These are phyloP conservation scores for Pagetopsis macropterus DNA, from an alignment of 2,797 vertebrate genomes.

Conservation along the genomic window DNA sequence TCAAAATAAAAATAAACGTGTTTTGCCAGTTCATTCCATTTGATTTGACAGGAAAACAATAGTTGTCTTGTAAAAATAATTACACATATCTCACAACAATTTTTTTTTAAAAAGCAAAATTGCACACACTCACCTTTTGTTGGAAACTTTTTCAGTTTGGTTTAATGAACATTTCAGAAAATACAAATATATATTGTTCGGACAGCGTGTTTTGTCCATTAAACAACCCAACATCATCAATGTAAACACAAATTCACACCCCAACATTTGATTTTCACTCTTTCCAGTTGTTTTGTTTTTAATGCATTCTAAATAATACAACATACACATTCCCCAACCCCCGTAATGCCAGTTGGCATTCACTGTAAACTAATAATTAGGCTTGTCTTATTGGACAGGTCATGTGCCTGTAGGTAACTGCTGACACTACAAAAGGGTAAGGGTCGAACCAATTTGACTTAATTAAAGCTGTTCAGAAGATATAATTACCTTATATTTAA, in stretches of 20 bases:
- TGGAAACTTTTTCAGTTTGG: constrained; percentile 59
- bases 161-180: constrained; percentile 74
- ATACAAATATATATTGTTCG: constrained; percentile 64
- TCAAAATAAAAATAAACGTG: not conserved
- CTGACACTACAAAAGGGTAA: constrained; percentile 20
- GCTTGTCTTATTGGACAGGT: constrained; percentile 26
- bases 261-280: constrained; percentile 29
- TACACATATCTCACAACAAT: not conserved
- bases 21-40: not conserved
- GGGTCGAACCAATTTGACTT: constrained; percentile 15
- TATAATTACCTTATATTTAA: constrained; percentile 33
- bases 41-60: not conserved
- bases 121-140: constrained; percentile 25
- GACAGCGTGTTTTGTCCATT: constrained; percentile 35
- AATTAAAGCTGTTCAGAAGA: constrained; percentile 32
- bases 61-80: not conserved
- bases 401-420: constrained; percentile 19
- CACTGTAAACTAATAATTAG: constrained; percentile 47
- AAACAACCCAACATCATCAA: constrained; percentile 20
- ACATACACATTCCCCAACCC: constrained; percentile 10
- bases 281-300: constrained; percentile 28
- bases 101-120: not conserved
- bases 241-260: constrained; percentile 35
- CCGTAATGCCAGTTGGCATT: constrained; percentile 36
- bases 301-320: constrained; percentile 39